phyloP scores from a whole-genome alignment of 1,140 invertebrate genomes.

The Bombus sylvicola region DNA sequence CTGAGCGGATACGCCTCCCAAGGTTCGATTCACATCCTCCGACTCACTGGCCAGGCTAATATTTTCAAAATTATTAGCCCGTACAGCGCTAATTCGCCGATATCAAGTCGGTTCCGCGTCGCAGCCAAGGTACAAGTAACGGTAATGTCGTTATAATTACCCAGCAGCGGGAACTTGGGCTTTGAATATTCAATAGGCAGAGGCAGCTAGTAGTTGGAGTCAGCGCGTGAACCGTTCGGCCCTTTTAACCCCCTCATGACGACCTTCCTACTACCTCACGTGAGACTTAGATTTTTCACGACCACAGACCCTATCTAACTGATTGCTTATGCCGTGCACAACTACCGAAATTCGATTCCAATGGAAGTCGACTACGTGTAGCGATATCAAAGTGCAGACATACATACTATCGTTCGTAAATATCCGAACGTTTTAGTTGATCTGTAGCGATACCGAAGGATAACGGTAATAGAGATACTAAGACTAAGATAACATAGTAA shows the following conservation, averaged over 20 bases:
- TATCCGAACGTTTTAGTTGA: too few species aligned
- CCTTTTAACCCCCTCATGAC: conserved; percentile 9
- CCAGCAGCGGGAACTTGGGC: conserved; percentile 34
- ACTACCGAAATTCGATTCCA: not conserved
- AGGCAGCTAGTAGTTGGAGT: conserved; percentile 38
- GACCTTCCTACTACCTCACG: not conserved
- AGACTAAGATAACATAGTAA: too few species aligned
- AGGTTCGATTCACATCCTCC: not conserved
- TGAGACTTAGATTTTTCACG: not conserved
- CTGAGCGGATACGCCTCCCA: too few species aligned
- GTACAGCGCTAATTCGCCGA: conserved; percentile 40
- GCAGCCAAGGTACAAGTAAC: conserved; percentile 44
- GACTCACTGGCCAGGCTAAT: conserved; percentile 12
- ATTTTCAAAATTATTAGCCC: conserved; percentile 39
- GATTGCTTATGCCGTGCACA: not conserved
- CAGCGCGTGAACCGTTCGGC: conserved; percentile 12
- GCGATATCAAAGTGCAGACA: not conserved
- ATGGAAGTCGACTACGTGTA: not conserved
- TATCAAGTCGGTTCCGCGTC: conserved; percentile 37
- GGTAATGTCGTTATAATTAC: conserved; percentile 55
- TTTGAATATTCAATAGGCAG: conserved; percentile 49
- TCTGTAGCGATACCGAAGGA: too few species aligned
- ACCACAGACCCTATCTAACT: not conserved
- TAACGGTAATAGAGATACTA: too few species aligned
- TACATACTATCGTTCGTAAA: too few species aligned